These are phyloP conservation scores for Orthosia gothica DNA, from an alignment of 2,888 invertebrate genomes.

Conservation along the genomic window DNA sequence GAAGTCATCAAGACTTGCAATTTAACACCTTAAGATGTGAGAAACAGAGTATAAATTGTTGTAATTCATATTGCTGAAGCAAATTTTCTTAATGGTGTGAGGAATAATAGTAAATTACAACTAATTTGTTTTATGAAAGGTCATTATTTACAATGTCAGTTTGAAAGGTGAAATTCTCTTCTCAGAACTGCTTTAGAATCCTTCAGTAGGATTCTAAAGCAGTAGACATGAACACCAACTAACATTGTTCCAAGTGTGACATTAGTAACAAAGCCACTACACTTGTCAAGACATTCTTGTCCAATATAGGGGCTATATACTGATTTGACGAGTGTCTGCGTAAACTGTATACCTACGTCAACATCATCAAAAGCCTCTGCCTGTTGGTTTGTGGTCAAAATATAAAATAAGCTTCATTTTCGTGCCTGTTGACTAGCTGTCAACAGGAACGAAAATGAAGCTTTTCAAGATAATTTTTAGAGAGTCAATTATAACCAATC, in stretches of 20 bases:
- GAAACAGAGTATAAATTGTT: constrained; percentile 14
- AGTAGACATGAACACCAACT: neutral
- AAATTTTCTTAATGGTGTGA: constrained; percentile 8
- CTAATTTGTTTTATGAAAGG: constrained; percentile 36
- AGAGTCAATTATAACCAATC: neutral
- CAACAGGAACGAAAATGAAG: no score
- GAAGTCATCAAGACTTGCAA: constrained; percentile 18
- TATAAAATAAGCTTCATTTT: neutral
- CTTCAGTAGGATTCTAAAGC: no score
- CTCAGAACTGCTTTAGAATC: constrained; percentile 2
- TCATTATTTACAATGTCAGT: neutral
- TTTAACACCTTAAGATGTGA: neutral
- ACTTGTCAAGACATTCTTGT: neutral
- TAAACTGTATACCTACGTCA: neutral
- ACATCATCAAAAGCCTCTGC: neutral
- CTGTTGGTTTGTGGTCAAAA: neutral
- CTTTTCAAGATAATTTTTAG: constrained; percentile 4
- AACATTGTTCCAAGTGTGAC: neutral
- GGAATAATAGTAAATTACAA: constrained; percentile 21
- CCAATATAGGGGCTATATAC: neutral
- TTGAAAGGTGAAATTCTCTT: constrained; percentile 27
- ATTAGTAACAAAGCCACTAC: constrained; percentile 1
- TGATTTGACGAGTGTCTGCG: neutral
- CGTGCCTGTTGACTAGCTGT: neutral
- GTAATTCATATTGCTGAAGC: neutral